Evolutionary conservation across 2,888 invertebrate genomes (phyloP).

Genomic region (Tortricodes alternella): DNA sequence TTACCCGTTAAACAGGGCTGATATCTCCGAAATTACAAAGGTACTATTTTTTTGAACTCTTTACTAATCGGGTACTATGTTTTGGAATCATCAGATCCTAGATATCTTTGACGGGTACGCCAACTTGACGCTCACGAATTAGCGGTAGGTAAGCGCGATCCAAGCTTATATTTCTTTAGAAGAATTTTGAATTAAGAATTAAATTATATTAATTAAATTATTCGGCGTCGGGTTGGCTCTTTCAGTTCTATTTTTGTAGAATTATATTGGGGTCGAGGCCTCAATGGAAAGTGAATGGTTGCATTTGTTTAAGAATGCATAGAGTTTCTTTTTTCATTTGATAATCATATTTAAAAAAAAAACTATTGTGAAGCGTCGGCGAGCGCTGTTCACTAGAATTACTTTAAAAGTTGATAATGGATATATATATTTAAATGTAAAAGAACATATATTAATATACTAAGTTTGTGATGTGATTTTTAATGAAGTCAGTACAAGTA

Average conservation of each 20-base stretch:
- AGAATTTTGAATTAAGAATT: too few species aligned
- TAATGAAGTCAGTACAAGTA: conserved; percentile 66
- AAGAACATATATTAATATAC: conserved; percentile 42
- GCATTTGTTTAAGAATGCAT: conserved; percentile 79
- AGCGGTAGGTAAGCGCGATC: too few species aligned
- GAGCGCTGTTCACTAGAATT: conserved; percentile 10
- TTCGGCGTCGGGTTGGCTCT: conserved; percentile 63
- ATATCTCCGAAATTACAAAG: too few species aligned
- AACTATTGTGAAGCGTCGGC: conserved; percentile 11
- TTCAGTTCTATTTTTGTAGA: conserved; percentile 67
- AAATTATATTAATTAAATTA: conserved; percentile 13
- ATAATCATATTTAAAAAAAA: conserved; percentile 27
- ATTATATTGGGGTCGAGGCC: conserved; percentile 57
- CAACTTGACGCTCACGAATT: too few species aligned
- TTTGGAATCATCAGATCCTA: too few species aligned
- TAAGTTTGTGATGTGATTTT: conserved; percentile 66
- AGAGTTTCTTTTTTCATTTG: conserved; percentile 53
- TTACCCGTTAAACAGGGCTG: too few species aligned
- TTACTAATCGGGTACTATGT: too few species aligned
- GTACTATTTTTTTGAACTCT: too few species aligned
- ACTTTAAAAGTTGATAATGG: conserved; percentile 26
- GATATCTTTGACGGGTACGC: too few species aligned
- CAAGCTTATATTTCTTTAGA: too few species aligned
- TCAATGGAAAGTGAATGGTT: conserved; percentile 57
- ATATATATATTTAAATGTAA: conserved; percentile 37